These are phyloP conservation scores for Strigamia crassipes DNA, from an alignment of 2,888 invertebrate species.

Conservation along the genomic window DNA sequence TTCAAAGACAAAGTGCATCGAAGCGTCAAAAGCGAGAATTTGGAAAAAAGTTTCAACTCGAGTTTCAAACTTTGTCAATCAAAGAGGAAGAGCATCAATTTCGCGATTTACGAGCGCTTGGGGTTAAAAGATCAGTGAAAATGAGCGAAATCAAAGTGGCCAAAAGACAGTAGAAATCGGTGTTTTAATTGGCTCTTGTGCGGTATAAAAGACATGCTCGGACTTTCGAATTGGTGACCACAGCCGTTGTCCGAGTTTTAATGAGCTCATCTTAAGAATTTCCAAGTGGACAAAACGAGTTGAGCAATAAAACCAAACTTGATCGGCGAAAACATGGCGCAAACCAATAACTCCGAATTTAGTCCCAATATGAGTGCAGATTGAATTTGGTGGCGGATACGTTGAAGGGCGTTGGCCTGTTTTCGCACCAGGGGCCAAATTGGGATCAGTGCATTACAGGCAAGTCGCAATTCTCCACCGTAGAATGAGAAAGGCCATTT, in stretches of 20 bases:
- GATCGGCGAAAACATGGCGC: constrained; percentile 7
- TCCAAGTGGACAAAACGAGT: constrained; percentile 8
- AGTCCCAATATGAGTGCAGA: not conserved
- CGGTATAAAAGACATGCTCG: constrained; percentile 21
- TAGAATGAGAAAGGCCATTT: not conserved
- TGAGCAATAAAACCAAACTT: not conserved
- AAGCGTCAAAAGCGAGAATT: too few relatives aligned
- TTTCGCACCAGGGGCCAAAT: constrained; percentile 26
- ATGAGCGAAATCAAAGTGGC: not conserved
- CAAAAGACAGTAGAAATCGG: not conserved
- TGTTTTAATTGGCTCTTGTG: constrained; percentile 10
- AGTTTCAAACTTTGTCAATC: too few relatives aligned
- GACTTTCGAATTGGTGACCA: constrained; percentile 5
- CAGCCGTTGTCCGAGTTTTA: constrained; percentile 30
- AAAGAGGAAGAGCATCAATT: not conserved
- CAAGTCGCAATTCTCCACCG: constrained; percentile 20
- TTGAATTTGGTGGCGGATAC: constrained; percentile 22
- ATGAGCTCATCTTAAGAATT: constrained; percentile 28
- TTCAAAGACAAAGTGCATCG: too few relatives aligned
- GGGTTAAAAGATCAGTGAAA: not conserved
- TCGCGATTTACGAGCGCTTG: not conserved
- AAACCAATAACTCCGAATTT: constrained; percentile 28
- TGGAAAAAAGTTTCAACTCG: too few relatives aligned
- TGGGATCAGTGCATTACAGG: constrained; percentile 42
- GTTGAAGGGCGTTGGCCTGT: constrained; percentile 29